These are phyloP conservation scores for Bos taurus DNA, from an alignment of 2,113 vertebrate genomes.

Conservation along the genomic window ARS-UCD2.0 NC_037335.1:55205501-55206000, in stretches of 20 bases:
- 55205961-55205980: not conserved
- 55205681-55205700: not conserved
- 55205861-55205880: not conserved
- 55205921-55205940: not conserved
- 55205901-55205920: not conserved
- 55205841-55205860: not conserved
- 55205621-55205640: not conserved
- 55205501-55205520: not conserved
- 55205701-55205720: not conserved
- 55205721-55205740: not conserved
- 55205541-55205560: not conserved
- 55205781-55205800: not conserved
- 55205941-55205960: not conserved
- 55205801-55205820: not conserved
- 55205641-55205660: not conserved
- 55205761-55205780: not conserved
- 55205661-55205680: not conserved
- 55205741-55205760: not conserved
- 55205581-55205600: not conserved
- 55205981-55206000: not conserved
- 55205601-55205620: not conserved
- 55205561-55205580: not conserved
- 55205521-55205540: not conserved
- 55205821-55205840: not conserved
- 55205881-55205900: not conserved